Evolutionary conservation across 1,140 invertebrate genomes (phyloP).

Genomic region (Micrasema longulum): DNA sequence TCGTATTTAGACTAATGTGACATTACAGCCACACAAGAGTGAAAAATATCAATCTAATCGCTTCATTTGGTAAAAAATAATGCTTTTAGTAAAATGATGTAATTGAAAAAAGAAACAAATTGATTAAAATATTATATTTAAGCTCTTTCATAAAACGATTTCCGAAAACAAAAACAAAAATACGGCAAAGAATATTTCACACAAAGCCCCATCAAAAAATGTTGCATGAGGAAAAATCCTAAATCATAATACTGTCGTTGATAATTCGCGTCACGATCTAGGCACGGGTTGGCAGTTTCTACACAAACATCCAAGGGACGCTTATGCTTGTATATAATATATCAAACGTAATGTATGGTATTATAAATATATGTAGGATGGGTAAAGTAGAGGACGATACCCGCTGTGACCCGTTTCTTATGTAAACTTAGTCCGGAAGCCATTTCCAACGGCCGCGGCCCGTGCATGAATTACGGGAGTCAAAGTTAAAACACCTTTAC

Average conservation of each 20-base stretch:
- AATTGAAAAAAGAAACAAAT: too few species aligned
- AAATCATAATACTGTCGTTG: slow-evolving; percentile 36
- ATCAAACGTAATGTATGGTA: too few species aligned
- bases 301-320: too few species aligned
- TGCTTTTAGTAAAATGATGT: too few species aligned
- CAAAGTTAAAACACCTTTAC: neutral
- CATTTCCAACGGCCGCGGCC: slow-evolving; percentile 17
- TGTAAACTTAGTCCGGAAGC: slow-evolving; percentile 15
- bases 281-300: neutral
- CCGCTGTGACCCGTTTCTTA: slow-evolving; percentile 33
- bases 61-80: too few species aligned
- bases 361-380: too few species aligned
- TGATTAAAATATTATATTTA: too few species aligned
- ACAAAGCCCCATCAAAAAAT: neutral
- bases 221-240: slow-evolving; percentile 16
- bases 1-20: too few species aligned
- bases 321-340: too few species aligned
- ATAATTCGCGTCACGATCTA: slow-evolving; percentile 41
- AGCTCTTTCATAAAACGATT: too few species aligned
- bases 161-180: slow-evolving; percentile 13
- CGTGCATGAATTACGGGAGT: neutral
- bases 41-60: too few species aligned
- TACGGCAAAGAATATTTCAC: slow-evolving; percentile 26
- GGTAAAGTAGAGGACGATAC: slow-evolving; percentile 5
- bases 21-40: too few species aligned